A percentile compares a stretch with the other conserved stretches of the same genome.
Evolutionary conservation across 2,888 invertebrate genomes (phyloP).

Genomic region (Scaptodrosophila latifasciaeformis): DNA sequence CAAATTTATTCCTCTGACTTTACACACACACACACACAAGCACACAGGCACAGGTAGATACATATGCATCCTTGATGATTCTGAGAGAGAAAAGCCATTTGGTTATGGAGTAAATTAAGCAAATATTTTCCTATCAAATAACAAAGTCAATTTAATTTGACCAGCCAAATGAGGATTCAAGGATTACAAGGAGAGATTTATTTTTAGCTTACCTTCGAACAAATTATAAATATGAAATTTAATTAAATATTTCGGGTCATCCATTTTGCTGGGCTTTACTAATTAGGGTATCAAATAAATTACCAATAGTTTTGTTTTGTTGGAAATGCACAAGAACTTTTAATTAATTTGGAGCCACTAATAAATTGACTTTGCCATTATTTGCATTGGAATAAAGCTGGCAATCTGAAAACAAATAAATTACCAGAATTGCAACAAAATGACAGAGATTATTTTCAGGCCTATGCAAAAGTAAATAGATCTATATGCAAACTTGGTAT

Average conservation of each 20-base stretch:
- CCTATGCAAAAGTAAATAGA: neutral
- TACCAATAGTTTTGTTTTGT: no score
- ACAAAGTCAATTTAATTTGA: no score
- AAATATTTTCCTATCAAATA: constrained; percentile 12
- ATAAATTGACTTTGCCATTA: constrained; percentile 29
- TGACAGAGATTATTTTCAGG: constrained; percentile 40
- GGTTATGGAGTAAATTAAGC: no score
- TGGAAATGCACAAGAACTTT: no score
- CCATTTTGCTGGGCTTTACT: neutral
- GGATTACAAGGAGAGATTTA: no score
- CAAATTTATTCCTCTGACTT: constrained; percentile 28
- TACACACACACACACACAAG: constrained; percentile 27
- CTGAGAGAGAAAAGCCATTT: neutral
- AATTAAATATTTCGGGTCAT: no score
- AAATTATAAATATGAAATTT: no score
- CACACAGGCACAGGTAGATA: constrained; percentile 2
- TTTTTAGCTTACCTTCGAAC: no score
- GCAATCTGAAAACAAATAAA: constrained; percentile 19
- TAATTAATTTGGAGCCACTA: constrained; percentile 48
- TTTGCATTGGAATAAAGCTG: constrained; percentile 9
- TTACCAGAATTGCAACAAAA: constrained; percentile 22
- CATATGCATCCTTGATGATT: neutral
- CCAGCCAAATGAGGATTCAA: no score
- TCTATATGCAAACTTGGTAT: neutral
- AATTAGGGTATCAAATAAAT: constrained; percentile 6